Evolutionary conservation across 2,113 vertebrate genomes (phyloP).

Genomic region (Siphamia tubifer): DNA sequence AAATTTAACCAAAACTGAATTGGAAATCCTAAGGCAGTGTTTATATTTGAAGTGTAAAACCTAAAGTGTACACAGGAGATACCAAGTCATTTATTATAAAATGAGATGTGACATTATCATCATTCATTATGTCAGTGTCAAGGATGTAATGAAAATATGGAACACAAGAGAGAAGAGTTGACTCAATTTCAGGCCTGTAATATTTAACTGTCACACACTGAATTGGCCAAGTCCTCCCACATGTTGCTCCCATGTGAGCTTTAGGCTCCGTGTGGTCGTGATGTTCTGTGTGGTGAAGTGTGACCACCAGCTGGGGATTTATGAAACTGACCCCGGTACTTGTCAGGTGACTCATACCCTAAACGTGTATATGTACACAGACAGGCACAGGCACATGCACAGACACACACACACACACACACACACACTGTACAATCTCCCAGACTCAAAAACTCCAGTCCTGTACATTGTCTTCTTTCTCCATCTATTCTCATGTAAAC

Average conservation of each 20-base stretch:
- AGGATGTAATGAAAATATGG: not conserved
- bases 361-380: not conserved
- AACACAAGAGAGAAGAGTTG: not conserved
- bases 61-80: not conserved
- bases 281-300: constrained; percentile 49
- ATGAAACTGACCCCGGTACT: constrained; percentile 62
- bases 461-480: not conserved
- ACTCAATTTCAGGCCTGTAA: not conserved
- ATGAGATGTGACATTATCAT: not conserved
- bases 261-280: constrained; percentile 2
- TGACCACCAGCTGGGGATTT: constrained; percentile 32
- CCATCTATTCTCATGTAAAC: not conserved
- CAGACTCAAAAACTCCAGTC: not conserved
- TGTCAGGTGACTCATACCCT: constrained; percentile 73
- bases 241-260: constrained; percentile 62
- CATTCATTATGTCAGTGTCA: not conserved
- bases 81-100: not conserved
- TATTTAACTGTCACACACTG: not conserved
- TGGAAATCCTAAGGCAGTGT: not conserved
- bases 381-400: not conserved
- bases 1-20: not conserved
- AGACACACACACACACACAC: not conserved
- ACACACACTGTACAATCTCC: not conserved
- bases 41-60: not conserved
- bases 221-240: constrained; percentile 28